Percentiles rank a stretch among this genome's conserved stretches.
These are phyloP conservation scores for Tragopan temminckii DNA, from an alignment of 2,797 vertebrate genomes.

Conservation along the genomic window DNA sequence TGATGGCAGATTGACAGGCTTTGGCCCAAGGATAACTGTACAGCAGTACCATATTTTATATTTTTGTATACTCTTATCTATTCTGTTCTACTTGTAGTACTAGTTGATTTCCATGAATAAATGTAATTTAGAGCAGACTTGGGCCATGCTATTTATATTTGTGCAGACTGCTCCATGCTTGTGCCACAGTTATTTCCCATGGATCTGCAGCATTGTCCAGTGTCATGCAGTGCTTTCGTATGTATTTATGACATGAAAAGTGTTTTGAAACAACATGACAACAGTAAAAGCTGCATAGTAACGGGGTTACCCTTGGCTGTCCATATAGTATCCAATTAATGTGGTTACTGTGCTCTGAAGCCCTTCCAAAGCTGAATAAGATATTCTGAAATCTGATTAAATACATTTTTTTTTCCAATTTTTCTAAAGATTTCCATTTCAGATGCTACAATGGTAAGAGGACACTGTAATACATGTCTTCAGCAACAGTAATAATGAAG, in stretches of 20 bases:
- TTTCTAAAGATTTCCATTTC: conserved; percentile 27
- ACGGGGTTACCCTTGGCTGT: conserved; percentile 21
- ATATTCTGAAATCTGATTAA: conserved; percentile 24
- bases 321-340: conserved; percentile 28
- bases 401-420: neutral
- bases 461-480: conserved; percentile 46
- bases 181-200: conserved; percentile 42
- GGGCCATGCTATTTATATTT: conserved; percentile 11
- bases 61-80: neutral
- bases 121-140: conserved; percentile 57
- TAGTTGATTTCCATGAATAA: neutral
- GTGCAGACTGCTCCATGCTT: conserved; percentile 50
- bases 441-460: conserved; percentile 51
- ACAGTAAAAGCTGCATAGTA: conserved; percentile 34
- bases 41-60: neutral
- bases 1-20: neutral
- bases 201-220: conserved; percentile 47
- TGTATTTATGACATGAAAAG: conserved; percentile 22
- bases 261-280: conserved; percentile 44
- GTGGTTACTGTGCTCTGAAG: conserved; percentile 43
- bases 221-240: conserved; percentile 40
- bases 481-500: conserved; percentile 56
- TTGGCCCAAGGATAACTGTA: neutral
- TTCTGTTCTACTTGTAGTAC: neutral
- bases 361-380: conserved; percentile 40